phyloP scores from a whole-genome alignment of 2,888 invertebrate species.

The Anaspis maculata region DNA sequence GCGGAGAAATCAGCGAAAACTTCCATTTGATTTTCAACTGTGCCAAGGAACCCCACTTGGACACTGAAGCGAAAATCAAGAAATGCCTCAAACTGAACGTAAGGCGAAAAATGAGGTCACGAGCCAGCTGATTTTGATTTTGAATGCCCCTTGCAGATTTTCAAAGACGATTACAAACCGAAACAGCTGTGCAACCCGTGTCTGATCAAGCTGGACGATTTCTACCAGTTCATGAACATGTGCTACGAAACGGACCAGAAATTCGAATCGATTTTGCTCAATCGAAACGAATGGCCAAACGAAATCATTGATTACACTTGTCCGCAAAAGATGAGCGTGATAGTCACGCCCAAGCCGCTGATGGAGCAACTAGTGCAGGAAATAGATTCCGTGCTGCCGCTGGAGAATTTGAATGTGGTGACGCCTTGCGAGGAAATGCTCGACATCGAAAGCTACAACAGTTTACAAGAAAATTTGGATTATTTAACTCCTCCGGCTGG shows the following conservation, averaged over 20 bases:
- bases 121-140: no score
- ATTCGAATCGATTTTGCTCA: conserved; percentile 31
- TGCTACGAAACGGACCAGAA: conserved; percentile 34
- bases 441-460: conserved; percentile 12
- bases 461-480: conserved; percentile 10
- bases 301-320: conserved; percentile 6
- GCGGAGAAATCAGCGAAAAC: conserved; percentile 31
- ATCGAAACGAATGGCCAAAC: conserved; percentile 8
- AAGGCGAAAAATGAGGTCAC: conserved; percentile 16
- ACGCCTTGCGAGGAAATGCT: conserved; percentile 16
- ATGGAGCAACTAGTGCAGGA: conserved; percentile 14
- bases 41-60: no score
- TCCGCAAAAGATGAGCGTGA: conserved; percentile 20
- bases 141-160: conserved; percentile 32
- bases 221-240: conserved; percentile 32
- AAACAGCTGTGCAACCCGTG: conserved; percentile 38
- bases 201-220: conserved; percentile 36
- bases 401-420: conserved; percentile 12
- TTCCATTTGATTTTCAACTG: conserved; percentile 34
- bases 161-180: conserved; percentile 37
- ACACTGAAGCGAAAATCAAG: conserved; percentile 35
- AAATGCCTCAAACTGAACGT: conserved; percentile 37
- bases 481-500: conserved; percentile 9
- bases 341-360: conserved; percentile 17
- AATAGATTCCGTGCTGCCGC: conserved; percentile 10